Base-by-base conservation (phyloP, 2,888 invertebrate genomes). In the Serripes groenlandicus region DNA sequence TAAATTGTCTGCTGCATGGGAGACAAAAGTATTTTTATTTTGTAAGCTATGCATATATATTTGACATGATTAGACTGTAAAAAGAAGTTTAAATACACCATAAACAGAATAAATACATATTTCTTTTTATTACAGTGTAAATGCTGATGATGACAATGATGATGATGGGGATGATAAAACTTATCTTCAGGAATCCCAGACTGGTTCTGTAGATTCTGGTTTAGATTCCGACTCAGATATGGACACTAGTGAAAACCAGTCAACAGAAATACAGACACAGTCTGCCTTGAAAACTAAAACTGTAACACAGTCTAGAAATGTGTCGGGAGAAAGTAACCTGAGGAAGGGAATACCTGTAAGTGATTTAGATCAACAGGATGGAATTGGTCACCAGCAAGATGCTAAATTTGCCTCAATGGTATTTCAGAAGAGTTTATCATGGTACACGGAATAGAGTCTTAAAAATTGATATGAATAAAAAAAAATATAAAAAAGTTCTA, bases 141-240 rank as follows among this genome's bases (percentile, higher is more conserved):
- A 23, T 56, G 28, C 1, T 2, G 37, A 26, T 26, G 26, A 23
- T 54, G 37, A 35, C 37, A 73, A 78, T 28, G 79, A 85, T 18
- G 81, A 86, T 28, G 81, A 82, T 52, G 89, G 84, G 11, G 84
- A 86, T 28, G 82, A n/a, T n/a, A n/a, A 84, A 35, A 79, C 78
- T 49, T 72, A 74, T 9, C 35, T 58, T 56, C 83, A 78, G 32
- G 76, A 72, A 35, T 68, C 56, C 28, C 81, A 82, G 81, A 82
- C 82, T 82, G 82, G 49, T 73, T 74, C 82, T 23, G 56, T 73
- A 30, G 85, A 85, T 71, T 85, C 85, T 66, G 85, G 82, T 37
- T 28, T 66, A 66, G 66, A 66, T 26, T 66, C 66, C 2, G 88
- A 85, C 42, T 81, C 85, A n/a, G 88, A 88, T 49, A 87, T 87